A percentile compares a stretch with the other conserved stretches of the same genome.
phyloP scores from a whole-genome alignment of 2,888 invertebrate species.

The Patella pellucida region DNA sequence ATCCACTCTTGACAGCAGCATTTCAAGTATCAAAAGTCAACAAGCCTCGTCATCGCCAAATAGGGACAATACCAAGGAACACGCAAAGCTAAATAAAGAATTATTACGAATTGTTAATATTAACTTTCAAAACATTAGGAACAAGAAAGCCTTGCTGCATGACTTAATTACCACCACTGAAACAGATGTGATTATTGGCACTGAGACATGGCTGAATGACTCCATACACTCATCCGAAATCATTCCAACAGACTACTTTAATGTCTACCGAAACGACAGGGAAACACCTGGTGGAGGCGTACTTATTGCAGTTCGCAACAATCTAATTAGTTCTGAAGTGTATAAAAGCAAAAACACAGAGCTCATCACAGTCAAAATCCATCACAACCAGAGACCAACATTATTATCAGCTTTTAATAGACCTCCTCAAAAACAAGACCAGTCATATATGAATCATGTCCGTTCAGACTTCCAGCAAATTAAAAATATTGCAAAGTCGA shows the following conservation, averaged over 20 bases:
- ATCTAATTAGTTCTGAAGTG: background rate
- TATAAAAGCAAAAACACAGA: background rate
- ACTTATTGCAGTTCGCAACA: conserved; percentile 10
- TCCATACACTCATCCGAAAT: conserved; percentile 14
- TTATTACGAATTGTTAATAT: conserved; percentile 12
- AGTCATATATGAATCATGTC: background rate
- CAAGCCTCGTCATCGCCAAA: conserved; percentile 12
- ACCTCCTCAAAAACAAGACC: background rate
- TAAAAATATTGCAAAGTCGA: no score
- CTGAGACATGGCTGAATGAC: conserved; percentile 23
- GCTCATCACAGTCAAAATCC: background rate
- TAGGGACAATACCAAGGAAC: background rate
- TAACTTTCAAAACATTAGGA: conserved; percentile 18
- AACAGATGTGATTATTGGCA: conserved; percentile 19
- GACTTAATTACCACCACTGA: conserved; percentile 12
- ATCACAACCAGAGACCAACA: background rate
- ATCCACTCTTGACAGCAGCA: background rate
- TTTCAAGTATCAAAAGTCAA: background rate
- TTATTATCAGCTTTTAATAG: conserved; percentile 2
- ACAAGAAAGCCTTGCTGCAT: conserved; percentile 6
- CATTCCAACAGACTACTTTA: conserved; percentile 13
- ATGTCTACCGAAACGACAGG: conserved; percentile 3
- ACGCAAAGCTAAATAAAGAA: background rate
- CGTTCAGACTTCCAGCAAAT: background rate
- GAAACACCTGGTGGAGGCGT: background rate